A percentile compares a stretch with the other conserved stretches of the same genome.
phyloP scores from a whole-genome alignment of 1,140 invertebrate species.

The Leptinotarsa defecta region DNA sequence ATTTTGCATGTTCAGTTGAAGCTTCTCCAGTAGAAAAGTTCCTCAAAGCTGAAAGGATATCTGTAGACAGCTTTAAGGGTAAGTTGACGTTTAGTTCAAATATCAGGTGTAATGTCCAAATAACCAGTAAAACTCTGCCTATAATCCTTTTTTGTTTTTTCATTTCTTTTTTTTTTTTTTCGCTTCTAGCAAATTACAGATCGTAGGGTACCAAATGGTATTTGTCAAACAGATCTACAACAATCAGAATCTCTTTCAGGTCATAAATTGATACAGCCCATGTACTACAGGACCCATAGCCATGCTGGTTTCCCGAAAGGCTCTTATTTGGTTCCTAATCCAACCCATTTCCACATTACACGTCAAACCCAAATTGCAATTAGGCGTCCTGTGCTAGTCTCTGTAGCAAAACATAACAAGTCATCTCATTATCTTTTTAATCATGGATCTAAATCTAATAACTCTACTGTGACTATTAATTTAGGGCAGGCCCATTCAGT shows the following conservation, averaged over 20 bases:
- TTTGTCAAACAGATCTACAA: conserved; percentile 7
- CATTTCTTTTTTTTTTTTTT: not conserved
- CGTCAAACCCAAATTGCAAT: conserved; percentile 37
- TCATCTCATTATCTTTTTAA: conserved; percentile 32
- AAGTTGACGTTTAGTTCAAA: conserved; percentile 32
- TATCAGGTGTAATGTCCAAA: not conserved
- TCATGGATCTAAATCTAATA: conserved; percentile 19
- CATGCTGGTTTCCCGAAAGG: conserved; percentile 52
- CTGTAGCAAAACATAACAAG: conserved; percentile 29
- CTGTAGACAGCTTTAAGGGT: conserved; percentile 48
- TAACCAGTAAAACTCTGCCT: not conserved
- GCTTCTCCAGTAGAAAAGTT: conserved; percentile 46
- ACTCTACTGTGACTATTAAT: conserved; percentile 41
- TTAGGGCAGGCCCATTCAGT: conserved; percentile 43
- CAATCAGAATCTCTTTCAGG: conserved; percentile 30
- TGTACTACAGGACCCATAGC: conserved; percentile 49
- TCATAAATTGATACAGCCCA: conserved; percentile 21
- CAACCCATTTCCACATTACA: conserved; percentile 52
- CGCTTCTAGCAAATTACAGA: conserved; percentile 25
- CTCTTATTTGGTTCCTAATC: conserved; percentile 53
- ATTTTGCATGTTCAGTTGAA: conserved; percentile 52
- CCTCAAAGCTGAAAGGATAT: conserved; percentile 46
- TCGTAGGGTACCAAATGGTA: not conserved
- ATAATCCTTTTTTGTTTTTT: not conserved
- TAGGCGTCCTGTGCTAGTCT: conserved; percentile 41